phyloP scores from a whole-genome alignment of 2,888 invertebrate species.

The Mallateleia sp. region DNA sequence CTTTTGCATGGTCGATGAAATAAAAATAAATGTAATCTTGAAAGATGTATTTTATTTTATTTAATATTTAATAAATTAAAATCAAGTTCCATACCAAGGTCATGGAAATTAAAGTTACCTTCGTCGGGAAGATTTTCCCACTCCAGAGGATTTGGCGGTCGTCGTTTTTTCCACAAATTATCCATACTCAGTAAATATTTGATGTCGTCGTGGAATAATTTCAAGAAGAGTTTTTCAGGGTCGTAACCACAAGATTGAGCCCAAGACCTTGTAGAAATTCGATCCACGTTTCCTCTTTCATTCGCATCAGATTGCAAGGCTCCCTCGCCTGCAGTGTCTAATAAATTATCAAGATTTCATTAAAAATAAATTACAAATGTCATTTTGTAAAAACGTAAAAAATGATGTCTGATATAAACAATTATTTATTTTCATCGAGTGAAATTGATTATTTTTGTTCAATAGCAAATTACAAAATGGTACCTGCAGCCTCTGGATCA shows the following conservation, averaged over 20 bases:
- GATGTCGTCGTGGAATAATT: constrained; percentile 98
- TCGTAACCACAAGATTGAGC: constrained; percentile 96
- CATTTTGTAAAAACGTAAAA: background rate
- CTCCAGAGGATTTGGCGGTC: constrained; percentile 95
- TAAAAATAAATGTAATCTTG: background rate
- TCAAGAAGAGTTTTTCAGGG: constrained; percentile 96
- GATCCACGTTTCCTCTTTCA: constrained; percentile 90
- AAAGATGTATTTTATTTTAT: too few species aligned
- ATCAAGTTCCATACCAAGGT: too few species aligned
- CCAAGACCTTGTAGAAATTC: constrained; percentile 95
- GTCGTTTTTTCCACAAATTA: constrained; percentile 98
- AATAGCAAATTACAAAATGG: background rate
- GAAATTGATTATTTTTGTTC: background rate
- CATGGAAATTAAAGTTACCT: constrained; percentile 84
- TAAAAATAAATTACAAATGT: constrained; percentile 1
- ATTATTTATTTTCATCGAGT: too few species aligned
- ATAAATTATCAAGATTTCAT: constrained; percentile 29
- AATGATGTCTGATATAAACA: background rate
- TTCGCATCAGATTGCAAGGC: constrained; percentile 91
- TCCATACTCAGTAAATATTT: constrained; percentile 98
- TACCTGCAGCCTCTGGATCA: constrained; percentile 96
- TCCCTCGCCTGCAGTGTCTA: constrained; percentile 91
- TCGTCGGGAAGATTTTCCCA: constrained; percentile 92
- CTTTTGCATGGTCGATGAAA: constrained; percentile 18
- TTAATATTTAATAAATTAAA: too few species aligned